Evolutionary conservation across 53 echinoderm and acorn worm species (phyloP).

Genomic region (Pentamera pediparva): DNA sequence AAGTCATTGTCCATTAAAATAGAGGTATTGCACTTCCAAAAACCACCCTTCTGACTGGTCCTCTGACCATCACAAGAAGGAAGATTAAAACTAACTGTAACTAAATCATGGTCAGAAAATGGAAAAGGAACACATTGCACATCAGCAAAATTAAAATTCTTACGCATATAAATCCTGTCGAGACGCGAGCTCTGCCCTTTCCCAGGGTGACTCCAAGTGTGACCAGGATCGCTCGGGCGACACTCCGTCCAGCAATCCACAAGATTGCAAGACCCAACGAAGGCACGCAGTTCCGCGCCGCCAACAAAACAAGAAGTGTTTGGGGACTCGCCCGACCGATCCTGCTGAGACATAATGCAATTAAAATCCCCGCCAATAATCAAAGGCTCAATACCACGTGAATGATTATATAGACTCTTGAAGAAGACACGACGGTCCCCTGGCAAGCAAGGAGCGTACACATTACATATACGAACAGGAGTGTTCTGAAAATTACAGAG

Average conservation of each 20-base stretch:
- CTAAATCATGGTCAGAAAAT: neutral
- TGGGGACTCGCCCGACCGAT: neutral
- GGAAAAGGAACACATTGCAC: neutral
- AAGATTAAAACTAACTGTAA: neutral
- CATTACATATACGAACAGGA: slow-evolving; percentile 3
- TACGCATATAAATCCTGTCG: neutral
- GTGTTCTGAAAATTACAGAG: neutral
- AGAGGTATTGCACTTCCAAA: neutral
- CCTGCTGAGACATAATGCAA: neutral
- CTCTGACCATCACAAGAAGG: neutral
- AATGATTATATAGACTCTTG: neutral
- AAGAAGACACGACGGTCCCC: neutral
- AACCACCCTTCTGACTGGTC: neutral
- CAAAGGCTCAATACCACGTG: neutral
- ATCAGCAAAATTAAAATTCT: neutral
- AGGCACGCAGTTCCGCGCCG: neutral
- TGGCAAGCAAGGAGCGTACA: neutral
- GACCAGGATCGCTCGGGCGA: neutral
- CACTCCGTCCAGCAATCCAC: neutral
- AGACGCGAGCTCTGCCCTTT: neutral
- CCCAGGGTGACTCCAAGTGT: neutral
- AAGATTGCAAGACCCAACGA: neutral
- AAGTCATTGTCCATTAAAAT: slow-evolving; percentile 4
- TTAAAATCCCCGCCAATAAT: slow-evolving; percentile 2
- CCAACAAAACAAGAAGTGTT: neutral